These are phyloP conservation scores for Psettodes erumei DNA, from an alignment of 2,113 vertebrate genomes.

Conservation along the genomic window DNA sequence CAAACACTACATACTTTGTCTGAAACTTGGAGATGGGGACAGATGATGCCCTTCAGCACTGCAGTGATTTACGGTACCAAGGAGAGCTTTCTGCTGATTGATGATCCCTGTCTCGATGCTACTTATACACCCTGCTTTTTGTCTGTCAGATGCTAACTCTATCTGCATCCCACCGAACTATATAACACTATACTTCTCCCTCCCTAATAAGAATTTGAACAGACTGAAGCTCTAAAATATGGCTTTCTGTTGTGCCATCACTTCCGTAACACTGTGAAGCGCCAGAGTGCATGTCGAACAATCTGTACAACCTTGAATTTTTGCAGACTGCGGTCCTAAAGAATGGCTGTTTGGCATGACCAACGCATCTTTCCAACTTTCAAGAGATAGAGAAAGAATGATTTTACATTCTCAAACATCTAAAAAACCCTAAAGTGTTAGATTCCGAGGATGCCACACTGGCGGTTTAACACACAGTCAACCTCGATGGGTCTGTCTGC, in stretches of 20 bases:
- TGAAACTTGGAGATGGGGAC: conserved; percentile 42
- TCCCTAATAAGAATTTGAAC: conserved; percentile 19
- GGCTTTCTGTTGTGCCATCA: conserved; percentile 32
- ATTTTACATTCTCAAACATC: conserved; percentile 4
- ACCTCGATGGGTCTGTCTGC: conserved; percentile 26
- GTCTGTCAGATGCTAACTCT: conserved; percentile 35
- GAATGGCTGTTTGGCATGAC: conserved; percentile 1
- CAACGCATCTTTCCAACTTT: conserved; percentile 1
- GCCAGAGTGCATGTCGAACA: conserved; percentile 9
- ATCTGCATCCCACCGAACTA: conserved; percentile 19
- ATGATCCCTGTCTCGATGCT: conserved; percentile 44
- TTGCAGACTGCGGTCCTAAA: conserved; percentile 15
- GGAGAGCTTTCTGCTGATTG: conserved; percentile 52
- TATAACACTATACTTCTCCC: conserved; percentile 1
- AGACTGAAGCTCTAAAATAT: conserved; percentile 14
- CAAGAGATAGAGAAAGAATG: conserved; percentile 13
- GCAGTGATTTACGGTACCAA: conserved; percentile 42
- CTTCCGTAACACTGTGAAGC: conserved; percentile 6
- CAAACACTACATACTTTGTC: neutral
- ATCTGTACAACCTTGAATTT: conserved; percentile 24
- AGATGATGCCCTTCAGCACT: conserved; percentile 49
- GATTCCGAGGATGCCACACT: conserved; percentile 20
- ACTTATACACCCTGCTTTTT: conserved; percentile 42
- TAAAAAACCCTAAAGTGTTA: conserved; percentile 3
- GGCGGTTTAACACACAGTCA: conserved; percentile 25